Percentiles rank a stretch among this genome's conserved stretches.
phyloP scores from a whole-genome alignment of 2,888 invertebrate genomes.

The Zygogramma bicolorata region DNA sequence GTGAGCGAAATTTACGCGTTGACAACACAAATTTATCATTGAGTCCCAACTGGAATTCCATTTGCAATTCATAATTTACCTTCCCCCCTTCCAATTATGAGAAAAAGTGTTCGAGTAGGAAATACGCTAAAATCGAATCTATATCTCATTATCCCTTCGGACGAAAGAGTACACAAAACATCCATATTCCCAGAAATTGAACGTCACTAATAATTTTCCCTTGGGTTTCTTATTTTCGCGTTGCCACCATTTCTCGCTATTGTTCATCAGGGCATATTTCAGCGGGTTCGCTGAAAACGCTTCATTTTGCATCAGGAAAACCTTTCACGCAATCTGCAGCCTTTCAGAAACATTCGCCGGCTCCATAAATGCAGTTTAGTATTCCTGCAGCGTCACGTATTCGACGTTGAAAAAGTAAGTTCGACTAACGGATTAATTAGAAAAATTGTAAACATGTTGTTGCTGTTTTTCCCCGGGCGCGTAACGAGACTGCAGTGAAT shows the following conservation, averaged over 20 bases:
- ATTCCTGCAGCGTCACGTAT: conserved; percentile 25
- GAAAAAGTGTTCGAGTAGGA: neutral
- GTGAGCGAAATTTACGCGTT: no score
- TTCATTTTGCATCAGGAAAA: conserved; percentile 2
- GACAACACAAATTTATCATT: no score
- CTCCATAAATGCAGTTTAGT: conserved; percentile 18
- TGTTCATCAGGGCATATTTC: neutral
- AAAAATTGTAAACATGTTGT: conserved; percentile 8
- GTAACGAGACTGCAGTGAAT: neutral
- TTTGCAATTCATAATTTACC: no score
- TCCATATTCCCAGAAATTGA: neutral
- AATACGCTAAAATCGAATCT: neutral
- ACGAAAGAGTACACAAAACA: neutral
- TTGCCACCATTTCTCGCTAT: neutral
- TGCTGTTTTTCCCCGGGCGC: neutral
- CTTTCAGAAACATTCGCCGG: conserved; percentile 17
- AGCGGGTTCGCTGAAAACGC: neutral
- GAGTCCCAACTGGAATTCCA: no score
- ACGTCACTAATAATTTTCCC: neutral
- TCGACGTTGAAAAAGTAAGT: conserved; percentile 22
- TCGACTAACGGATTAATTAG: conserved; percentile 27
- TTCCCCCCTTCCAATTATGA: no score
- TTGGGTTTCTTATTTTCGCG: neutral
- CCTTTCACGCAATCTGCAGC: conserved; percentile 13
- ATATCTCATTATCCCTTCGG: neutral